Evolutionary conservation across 2,113 vertebrate genomes (phyloP).

Genomic region (Pagrus major): DNA sequence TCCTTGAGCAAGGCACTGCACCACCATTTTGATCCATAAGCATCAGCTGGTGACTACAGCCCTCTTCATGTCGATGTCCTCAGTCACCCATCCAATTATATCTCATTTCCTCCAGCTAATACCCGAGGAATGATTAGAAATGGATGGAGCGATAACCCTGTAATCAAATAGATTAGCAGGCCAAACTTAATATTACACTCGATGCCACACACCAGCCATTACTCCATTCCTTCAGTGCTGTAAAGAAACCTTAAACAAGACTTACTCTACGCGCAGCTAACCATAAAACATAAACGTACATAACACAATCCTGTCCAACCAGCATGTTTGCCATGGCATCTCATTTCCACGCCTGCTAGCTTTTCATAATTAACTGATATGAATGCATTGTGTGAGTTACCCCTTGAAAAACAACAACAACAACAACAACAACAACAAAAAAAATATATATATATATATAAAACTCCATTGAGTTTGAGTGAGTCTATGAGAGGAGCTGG

Average conservation of each 20-base stretch:
- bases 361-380: constrained; percentile 49
- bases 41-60: constrained; percentile 1
- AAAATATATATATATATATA: too few species aligned
- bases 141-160: constrained; percentile 33
- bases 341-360: constrained; percentile 43
- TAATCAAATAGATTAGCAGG: constrained; percentile 49
- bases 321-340: background rate
- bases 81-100: constrained; percentile 24
- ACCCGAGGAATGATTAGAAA: constrained; percentile 30
- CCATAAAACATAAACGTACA: constrained; percentile 36
- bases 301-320: constrained; percentile 18
- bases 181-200: constrained; percentile 33
- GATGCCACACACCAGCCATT: background rate
- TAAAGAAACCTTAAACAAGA: constrained; percentile 21
- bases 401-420: background rate
- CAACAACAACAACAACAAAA: too few species aligned
- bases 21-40: background rate
- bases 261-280: background rate
- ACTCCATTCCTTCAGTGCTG: background rate
- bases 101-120: constrained; percentile 26
- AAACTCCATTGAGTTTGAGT: constrained; percentile 1
- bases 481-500: constrained; percentile 26
- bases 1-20: background rate
- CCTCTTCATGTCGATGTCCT: background rate
- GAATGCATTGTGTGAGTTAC: constrained; percentile 20